Evolutionary conservation across 2,113 vertebrate genomes (phyloP).

Genomic region (Chinchilla lanigera): DNA sequence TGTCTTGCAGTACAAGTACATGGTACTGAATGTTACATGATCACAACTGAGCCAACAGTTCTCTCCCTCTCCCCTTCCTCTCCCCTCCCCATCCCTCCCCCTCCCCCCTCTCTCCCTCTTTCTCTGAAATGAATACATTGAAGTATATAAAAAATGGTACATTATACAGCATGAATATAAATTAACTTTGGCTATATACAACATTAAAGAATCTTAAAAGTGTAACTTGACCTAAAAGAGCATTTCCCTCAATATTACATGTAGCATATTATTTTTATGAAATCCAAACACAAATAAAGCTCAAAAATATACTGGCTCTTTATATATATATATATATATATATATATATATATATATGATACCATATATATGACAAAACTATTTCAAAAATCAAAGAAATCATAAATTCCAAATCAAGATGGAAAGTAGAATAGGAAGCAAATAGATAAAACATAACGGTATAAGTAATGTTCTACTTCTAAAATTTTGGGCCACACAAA

Average conservation of each 20-base stretch:
- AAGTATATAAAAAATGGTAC: not conserved
- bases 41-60: not conserved
- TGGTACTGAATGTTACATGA: not conserved
- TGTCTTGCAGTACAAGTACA: not conserved
- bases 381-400: not conserved
- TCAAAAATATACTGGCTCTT: not conserved
- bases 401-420: not conserved
- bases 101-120: too few species aligned
- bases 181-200: not conserved
- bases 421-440: not conserved
- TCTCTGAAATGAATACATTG: not conserved
- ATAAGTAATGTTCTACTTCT: not conserved
- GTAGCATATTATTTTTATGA: not conserved
- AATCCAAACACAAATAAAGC: not conserved
- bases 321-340: not conserved
- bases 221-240: not conserved
- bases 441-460: not conserved
- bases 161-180: not conserved
- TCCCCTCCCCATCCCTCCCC: too few species aligned
- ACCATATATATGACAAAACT: not conserved
- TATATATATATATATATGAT: too few species aligned
- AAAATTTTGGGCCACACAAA: not conserved
- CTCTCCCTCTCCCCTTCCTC: too few species aligned
- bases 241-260: not conserved
- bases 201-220: not conserved